Percentiles rank a stretch among this genome's conserved stretches.
phyloP scores from a whole-genome alignment of 2,888 invertebrate genomes.

The Pomacea canaliculata region DNA sequence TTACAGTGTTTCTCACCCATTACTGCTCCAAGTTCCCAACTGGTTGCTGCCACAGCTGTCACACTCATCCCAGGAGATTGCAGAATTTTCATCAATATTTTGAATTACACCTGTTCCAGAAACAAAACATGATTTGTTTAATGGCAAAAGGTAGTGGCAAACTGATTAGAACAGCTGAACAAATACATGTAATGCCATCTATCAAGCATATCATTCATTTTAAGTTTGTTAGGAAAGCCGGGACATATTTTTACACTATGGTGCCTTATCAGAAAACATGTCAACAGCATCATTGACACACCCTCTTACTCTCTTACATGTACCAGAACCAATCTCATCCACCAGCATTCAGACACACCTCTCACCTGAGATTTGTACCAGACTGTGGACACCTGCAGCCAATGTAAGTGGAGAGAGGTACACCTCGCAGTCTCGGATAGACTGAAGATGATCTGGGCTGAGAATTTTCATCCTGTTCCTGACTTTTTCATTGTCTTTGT shows the following conservation, averaged over 20 bases:
- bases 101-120: conserved; percentile 35
- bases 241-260: not conserved
- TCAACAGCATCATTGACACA: too few species aligned
- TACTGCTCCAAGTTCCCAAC: conserved; percentile 29
- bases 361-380: conserved; percentile 10
- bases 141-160: not conserved
- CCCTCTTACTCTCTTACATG: too few species aligned
- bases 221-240: not conserved
- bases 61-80: conserved; percentile 52
- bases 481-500: not conserved
- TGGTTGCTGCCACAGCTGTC: conserved; percentile 42
- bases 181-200: too few species aligned
- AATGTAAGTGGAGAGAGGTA: not conserved
- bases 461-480: not conserved
- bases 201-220: not conserved
- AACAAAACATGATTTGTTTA: not conserved
- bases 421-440: not conserved
- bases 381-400: not conserved
- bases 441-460: not conserved
- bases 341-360: too few species aligned
- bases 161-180: not conserved
- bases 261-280: too few species aligned
- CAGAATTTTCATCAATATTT: conserved; percentile 47
- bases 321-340: too few species aligned
- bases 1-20: conserved; percentile 14